Evolutionary conservation across 1,140 invertebrate genomes (phyloP).

Genomic region (Drusus annulatus): DNA sequence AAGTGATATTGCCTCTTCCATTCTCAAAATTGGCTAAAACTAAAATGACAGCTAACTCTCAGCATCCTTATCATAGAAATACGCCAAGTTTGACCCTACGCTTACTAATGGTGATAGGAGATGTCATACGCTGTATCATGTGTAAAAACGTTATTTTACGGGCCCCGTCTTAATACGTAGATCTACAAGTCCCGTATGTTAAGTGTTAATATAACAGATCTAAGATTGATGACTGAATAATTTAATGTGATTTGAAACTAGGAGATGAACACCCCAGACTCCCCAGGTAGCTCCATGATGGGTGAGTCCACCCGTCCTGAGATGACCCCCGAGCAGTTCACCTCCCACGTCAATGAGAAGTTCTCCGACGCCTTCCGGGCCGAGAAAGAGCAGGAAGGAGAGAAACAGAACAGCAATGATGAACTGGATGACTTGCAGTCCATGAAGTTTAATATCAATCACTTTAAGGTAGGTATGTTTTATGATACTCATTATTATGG

Average conservation of each 20-base stretch:
- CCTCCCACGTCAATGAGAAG: conserved; percentile 63
- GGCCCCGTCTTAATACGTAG: too few relatives aligned
- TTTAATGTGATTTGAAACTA: background rate
- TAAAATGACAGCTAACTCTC: too few relatives aligned
- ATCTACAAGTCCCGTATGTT: too few relatives aligned
- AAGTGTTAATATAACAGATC: too few relatives aligned
- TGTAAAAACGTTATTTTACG: too few relatives aligned
- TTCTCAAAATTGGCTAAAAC: too few relatives aligned
- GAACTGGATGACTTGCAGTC: conserved; percentile 28
- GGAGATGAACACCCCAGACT: conserved; percentile 64
- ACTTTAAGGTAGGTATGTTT: conserved; percentile 28
- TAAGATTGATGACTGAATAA: too few relatives aligned
- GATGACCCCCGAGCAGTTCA: conserved; percentile 61
- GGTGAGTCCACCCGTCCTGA: conserved; percentile 59
- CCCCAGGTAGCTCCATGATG: conserved; percentile 63
- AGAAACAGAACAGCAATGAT: conserved; percentile 61
- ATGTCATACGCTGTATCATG: too few relatives aligned
- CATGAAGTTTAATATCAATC: conserved; percentile 14
- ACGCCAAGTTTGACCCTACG: too few relatives aligned
- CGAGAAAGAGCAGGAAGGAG: conserved; percentile 53
- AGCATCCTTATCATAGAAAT: too few relatives aligned
- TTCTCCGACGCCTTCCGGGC: conserved; percentile 46
- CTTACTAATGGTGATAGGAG: too few relatives aligned
- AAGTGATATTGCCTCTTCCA: too few relatives aligned
- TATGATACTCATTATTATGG: background rate